These are phyloP conservation scores for Gerosis bhagava DNA, from an alignment of 2,888 invertebrate genomes.

Conservation along the genomic window DNA sequence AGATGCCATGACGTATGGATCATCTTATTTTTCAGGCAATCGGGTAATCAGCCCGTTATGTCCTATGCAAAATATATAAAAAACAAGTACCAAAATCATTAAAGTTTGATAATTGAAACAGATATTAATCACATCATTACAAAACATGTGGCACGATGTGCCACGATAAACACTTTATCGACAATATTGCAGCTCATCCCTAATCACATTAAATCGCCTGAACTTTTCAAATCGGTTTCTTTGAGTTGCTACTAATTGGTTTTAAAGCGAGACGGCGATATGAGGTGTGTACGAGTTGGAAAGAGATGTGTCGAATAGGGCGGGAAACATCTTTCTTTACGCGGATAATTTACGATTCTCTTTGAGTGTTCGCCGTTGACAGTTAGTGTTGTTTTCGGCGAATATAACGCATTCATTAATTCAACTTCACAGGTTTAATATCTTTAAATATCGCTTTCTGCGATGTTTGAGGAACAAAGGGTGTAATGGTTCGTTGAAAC, in stretches of 20 bases:
- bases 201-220: slow-evolving; percentile 35
- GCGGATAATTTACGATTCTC: slow-evolving; percentile 42
- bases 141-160: no score
- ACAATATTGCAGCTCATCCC: slow-evolving; percentile 27
- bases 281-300: slow-evolving; percentile 32
- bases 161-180: slow-evolving; percentile 13
- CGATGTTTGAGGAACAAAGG: slow-evolving; percentile 61
- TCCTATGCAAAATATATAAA: no score
- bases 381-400: slow-evolving; percentile 61
- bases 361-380: slow-evolving; percentile 49
- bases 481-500: slow-evolving; percentile 68
- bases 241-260: slow-evolving; percentile 43
- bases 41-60: no score
- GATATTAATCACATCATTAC: no score
- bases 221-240: slow-evolving; percentile 40
- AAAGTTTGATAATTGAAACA: no score
- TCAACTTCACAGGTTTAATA: slow-evolving; percentile 52
- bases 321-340: slow-evolving; percentile 75
- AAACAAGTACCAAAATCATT: no score
- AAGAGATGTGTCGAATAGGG: slow-evolving; percentile 45
- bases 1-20: no score
- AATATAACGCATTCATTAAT: slow-evolving; percentile 71
- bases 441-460: slow-evolving; percentile 52
- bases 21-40: no score
- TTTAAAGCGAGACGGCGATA: slow-evolving; percentile 33